Conservation (phyloP, 2,888 invertebrate species). For the Tenthredo notha region DNA sequence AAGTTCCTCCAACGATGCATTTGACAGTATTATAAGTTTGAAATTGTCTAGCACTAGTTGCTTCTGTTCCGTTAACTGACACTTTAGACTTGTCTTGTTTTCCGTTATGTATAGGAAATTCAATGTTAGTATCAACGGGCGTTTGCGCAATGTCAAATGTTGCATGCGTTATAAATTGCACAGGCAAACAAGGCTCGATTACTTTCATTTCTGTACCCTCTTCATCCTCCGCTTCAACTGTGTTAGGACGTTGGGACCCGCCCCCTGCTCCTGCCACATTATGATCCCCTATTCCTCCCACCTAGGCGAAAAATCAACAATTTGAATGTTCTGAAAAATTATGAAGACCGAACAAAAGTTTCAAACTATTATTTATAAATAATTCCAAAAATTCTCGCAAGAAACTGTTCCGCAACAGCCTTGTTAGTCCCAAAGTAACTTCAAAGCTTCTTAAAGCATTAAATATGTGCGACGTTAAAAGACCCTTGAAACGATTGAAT, state of each 20-base stretch:
- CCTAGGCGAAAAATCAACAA: conserved; percentile 60
- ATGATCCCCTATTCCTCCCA: conserved; percentile 68
- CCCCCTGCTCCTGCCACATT: conserved; percentile 68
- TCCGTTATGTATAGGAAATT: conserved; percentile 71
- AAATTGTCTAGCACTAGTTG: conserved; percentile 65
- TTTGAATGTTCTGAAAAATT: not conserved
- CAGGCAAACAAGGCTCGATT: conserved; percentile 73
- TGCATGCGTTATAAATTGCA: conserved; percentile 73
- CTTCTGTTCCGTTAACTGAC: conserved; percentile 69
- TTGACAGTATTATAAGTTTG: conserved; percentile 74
- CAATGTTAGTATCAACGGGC: conserved; percentile 73
- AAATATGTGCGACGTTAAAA: not conserved
- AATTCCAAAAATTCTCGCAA: too few species aligned
- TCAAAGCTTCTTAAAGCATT: not conserved
- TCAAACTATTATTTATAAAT: too few species aligned
- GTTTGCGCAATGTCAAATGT: conserved; percentile 73
- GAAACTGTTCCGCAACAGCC: too few species aligned
- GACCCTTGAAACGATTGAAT: not conserved
- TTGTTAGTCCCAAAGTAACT: not conserved
- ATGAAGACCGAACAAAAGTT: too few species aligned
- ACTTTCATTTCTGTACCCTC: conserved; percentile 77
- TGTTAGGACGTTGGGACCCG: conserved; percentile 69
- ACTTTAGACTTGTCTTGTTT: conserved; percentile 74
- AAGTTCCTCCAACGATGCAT: conserved; percentile 70
- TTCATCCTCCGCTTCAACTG: conserved; percentile 73